Evolutionary conservation across 2,888 invertebrate genomes (phyloP), one percentile per base, ranked within the genome.

Genomic region (Trachelus tabidus): DNA sequence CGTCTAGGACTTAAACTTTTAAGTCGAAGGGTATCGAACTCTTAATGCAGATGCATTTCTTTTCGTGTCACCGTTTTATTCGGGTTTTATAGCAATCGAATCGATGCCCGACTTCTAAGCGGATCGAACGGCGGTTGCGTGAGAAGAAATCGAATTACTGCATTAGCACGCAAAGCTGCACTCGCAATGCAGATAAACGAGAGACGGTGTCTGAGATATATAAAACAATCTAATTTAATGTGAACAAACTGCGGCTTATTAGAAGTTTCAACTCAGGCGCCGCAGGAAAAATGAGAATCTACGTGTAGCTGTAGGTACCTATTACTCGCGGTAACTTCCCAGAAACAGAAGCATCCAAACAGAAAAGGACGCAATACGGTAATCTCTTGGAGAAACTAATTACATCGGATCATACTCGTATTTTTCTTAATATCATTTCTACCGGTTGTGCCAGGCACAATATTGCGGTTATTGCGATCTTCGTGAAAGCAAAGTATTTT

Each of bases 331-430:
- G 56, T 9, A 56, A 23, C 56, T 56, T 56, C 56, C 23, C 56
- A 9, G 56, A 56, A 23, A 23, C 56, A 9, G 56, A 23, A 56
- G 56, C 56, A 56, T 23, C 23, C 56, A 34, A 71, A 71, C 71
- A 15, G 30, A 34, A 71, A 23, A 23, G 71, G 31, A 71, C 71
- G 71, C 71, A 71, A 34, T 71, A 34, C 74, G 23, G 74, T 74
- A 74, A 74, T 74, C 74, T 74, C 74, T 74, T 74, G 31, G 34
- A 30, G 23, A 74, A 74, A 74, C 74, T 74, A 74, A 74, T 74
- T 74, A 34, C 74, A 74, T 15, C 23, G 74, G 74, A 74, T 74
- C 74, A 74, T 33, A n/a, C 74, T 74, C 74, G 74, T 74, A 74
- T 74, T 74, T 74, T 74, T 74, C 74, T 34, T 35, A 30, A 34